Percentiles rank a stretch among this genome's conserved stretches.
Evolutionary conservation across 2,888 invertebrate genomes (phyloP).

Genomic region (Trichopria drosophilae): DNA sequence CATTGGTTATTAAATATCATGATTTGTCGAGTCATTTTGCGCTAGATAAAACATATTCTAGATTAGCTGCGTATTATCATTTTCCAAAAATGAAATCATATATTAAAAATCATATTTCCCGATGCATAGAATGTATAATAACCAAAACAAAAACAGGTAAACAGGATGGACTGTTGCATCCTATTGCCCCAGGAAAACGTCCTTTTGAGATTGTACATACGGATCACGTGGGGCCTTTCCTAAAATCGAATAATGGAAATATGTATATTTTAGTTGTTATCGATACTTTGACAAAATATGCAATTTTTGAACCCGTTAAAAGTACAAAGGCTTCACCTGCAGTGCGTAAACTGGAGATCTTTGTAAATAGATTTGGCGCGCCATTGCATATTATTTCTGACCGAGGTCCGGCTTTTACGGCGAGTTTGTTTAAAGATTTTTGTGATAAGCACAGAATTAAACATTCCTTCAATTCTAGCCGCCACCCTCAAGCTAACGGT

Average conservation of each 20-base stretch:
- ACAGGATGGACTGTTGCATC: conserved; percentile 36
- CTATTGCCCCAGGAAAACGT: conserved; percentile 30
- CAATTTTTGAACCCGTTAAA: conserved; percentile 29
- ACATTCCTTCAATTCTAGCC: conserved; percentile 30
- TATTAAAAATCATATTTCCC: conserved; percentile 27
- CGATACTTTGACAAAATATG: conserved; percentile 25
- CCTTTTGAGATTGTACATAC: conserved; percentile 33
- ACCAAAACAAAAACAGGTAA: no score
- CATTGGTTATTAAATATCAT: conserved; percentile 25
- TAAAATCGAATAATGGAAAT: conserved; percentile 13
- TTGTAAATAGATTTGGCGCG: conserved; percentile 32
- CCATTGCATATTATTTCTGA: conserved; percentile 30
- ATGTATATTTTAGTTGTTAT: conserved; percentile 34
- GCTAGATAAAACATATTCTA: conserved; percentile 12
- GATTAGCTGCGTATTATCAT: conserved; percentile 31
- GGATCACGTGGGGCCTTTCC: conserved; percentile 34
- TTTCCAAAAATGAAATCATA: conserved; percentile 31
- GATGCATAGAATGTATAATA: conserved; percentile 38
- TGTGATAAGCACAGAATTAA: conserved; percentile 27
- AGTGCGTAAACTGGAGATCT: no score
- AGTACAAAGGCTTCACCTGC: no score
- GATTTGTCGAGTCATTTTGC: conserved; percentile 26
- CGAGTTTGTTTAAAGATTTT: conserved; percentile 22
- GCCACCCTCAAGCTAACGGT: conserved; percentile 35
- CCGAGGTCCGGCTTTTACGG: conserved; percentile 33